Percentiles rank a stretch among this genome's conserved stretches.
phyloP scores from a whole-genome alignment of 1,140 invertebrate species.

The Paraescarpia echinospica region DNA sequence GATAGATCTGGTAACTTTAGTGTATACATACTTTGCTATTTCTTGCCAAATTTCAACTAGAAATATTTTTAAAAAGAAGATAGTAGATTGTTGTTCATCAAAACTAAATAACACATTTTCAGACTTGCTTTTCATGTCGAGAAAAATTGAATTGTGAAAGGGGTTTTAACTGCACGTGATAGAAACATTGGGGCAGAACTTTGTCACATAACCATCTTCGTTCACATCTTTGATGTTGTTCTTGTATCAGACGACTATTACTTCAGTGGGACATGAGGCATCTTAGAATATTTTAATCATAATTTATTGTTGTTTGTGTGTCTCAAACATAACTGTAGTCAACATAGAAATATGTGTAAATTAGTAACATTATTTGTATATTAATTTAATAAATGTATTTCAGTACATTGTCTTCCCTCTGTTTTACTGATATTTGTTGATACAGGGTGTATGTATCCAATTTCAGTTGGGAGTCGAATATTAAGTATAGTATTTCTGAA shows the following conservation, averaged over 20 bases:
- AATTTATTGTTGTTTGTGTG: neutral
- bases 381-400: constrained; percentile 7
- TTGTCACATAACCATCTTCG: neutral
- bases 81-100: too few relatives aligned
- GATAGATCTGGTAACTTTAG: too few relatives aligned
- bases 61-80: too few relatives aligned
- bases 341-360: too few relatives aligned
- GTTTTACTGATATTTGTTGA: neutral
- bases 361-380: constrained; percentile 2
- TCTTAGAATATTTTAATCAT: neutral
- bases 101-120: too few relatives aligned
- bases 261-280: neutral
- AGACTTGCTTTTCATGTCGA: too few relatives aligned
- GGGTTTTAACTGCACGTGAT: neutral
- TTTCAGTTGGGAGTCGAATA: too few relatives aligned
- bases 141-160: too few relatives aligned
- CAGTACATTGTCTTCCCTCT: neutral
- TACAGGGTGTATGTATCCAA: too few relatives aligned
- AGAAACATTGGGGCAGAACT: neutral
- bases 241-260: neutral
- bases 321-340: neutral
- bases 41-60: too few relatives aligned
- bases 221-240: neutral
- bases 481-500: too few relatives aligned
- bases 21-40: too few relatives aligned